These are phyloP conservation scores for Polylopha cassiicola DNA, from an alignment of 2,888 invertebrate species.

Conservation along the genomic window DNA sequence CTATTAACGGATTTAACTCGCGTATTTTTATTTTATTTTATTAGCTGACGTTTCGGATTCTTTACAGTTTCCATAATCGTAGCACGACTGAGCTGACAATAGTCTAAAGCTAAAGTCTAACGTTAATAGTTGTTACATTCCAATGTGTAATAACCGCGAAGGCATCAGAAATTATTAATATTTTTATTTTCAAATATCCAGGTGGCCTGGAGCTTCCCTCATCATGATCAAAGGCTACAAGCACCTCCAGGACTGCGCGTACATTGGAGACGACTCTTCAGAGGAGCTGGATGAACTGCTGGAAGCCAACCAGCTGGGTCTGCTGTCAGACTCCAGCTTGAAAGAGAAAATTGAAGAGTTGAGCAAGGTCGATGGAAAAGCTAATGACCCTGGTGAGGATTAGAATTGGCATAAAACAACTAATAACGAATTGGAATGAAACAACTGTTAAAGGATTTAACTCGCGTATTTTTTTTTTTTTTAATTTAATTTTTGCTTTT, in stretches of 20 bases:
- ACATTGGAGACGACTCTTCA: constrained; percentile 88
- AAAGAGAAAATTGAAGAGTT: constrained; percentile 50
- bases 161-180: constrained; percentile 37
- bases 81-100: too few relatives aligned
- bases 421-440: too few relatives aligned
- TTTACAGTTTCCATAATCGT: too few relatives aligned
- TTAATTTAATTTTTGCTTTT: too few relatives aligned
- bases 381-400: constrained; percentile 76
- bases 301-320: constrained; percentile 62
- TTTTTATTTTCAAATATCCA: constrained; percentile 64
- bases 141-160: background rate
- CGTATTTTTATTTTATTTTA: too few relatives aligned
- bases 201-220: constrained; percentile 86
- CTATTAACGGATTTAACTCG: too few relatives aligned
- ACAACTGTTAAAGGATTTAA: too few relatives aligned
- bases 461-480: too few relatives aligned
- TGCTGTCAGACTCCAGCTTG: constrained; percentile 48
- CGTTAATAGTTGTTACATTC: background rate
- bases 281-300: constrained; percentile 84
- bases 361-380: constrained; percentile 68
- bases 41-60: too few relatives aligned
- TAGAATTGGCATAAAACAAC: too few relatives aligned
- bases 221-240: constrained; percentile 87
- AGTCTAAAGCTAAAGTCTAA: too few relatives aligned
- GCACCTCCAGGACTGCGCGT: constrained; percentile 86